phyloP scores from a whole-genome alignment of 2,113 vertebrate genomes.

The Stomatorhinus ivindoensis region DNA sequence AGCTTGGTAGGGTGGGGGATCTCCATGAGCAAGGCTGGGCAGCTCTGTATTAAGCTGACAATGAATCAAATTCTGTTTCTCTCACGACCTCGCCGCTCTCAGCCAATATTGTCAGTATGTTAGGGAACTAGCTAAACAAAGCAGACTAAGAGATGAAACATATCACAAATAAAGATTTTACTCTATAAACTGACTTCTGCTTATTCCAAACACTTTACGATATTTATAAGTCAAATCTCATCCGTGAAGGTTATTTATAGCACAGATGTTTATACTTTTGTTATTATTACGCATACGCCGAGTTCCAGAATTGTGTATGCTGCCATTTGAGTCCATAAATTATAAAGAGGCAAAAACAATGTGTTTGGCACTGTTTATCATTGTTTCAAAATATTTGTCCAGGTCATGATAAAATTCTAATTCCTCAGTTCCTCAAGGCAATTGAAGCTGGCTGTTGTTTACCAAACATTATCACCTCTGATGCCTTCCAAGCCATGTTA shows the following conservation, averaged over 20 bases:
- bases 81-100: neutral
- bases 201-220: neutral
- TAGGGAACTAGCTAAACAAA: conserved; percentile 3
- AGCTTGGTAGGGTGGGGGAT: neutral
- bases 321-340: neutral
- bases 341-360: neutral
- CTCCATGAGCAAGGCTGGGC: neutral
- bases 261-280: conserved; percentile 2
- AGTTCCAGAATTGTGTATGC: neutral
- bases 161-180: conserved; percentile 13
- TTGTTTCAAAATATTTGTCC: neutral
- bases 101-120: neutral
- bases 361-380: neutral
- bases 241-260: conserved; percentile 1
- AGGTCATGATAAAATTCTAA: neutral
- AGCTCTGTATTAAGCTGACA: neutral
- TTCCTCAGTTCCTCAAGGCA: neutral
- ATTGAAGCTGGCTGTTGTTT: neutral
- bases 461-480: conserved; percentile 9
- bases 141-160: neutral
- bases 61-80: neutral
- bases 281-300: neutral
- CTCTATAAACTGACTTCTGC: neutral
- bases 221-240: conserved; percentile 2
- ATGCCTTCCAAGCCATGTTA: conserved; percentile 11